Evolutionary conservation across 2,113 vertebrate genomes (phyloP), one percentile per base, ranked within the genome.

Genomic region (Polyodon spathula): DNA sequence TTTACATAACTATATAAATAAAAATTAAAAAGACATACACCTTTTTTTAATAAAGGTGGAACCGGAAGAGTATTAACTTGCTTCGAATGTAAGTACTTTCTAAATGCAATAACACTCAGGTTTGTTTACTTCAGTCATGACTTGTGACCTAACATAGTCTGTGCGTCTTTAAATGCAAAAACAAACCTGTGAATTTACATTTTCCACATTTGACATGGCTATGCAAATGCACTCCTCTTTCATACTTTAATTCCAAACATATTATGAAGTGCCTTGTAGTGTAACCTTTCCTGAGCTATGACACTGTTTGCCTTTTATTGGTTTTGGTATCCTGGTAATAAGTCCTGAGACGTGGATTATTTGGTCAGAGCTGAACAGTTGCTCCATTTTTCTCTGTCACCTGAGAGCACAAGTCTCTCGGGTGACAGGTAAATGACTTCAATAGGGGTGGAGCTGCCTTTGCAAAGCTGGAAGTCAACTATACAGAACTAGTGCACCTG

Each of bases 391-490:
- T 55, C 54, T 55, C 54, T 55, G 14, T 55, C 56, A 14, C 38
- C 40, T 44, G 80, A 70, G 77, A 70, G 64, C 40, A 63, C 69
- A 71, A 58, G 68, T 77, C 76, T 84, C 82, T 86, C 78, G 77
- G 78, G 79, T 80, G 76, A 75, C 81, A 87, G 81, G 78, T 90
- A 83, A 76, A 73, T 76, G 73, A 67, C 73, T 71, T 76, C 72
- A 69, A 77, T 78, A 70, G 83, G 86, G 93, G 88, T 74, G 84
- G 80, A 74, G 86, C 74, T 66, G 82, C 84, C 77, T 81, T 83
- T 62, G 68, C 52, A 75, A 76, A 83, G 84, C 86, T 83, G 78
- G 77, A 78, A 78, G 81, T 60, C 71, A 76, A 72, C 83, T 82
- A 79, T 79, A 79, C 76, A 79, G 68, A 74, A 80, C 66, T 67